Evolutionary conservation across 2,888 invertebrate genomes (phyloP).

Genomic region (Strigamia maritima): DNA sequence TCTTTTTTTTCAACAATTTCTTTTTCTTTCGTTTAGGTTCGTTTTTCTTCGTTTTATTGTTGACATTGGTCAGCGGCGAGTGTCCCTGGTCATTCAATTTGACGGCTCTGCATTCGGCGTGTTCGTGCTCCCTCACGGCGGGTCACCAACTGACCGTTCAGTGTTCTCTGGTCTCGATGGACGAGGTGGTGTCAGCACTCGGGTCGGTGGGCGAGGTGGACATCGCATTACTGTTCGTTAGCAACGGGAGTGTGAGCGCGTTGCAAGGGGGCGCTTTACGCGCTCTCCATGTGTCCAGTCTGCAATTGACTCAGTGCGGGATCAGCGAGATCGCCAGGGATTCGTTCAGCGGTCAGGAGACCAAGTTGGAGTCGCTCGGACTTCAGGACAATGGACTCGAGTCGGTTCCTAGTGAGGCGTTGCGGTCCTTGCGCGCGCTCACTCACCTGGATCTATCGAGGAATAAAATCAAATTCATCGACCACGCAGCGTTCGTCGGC

Average conservation of each 20-base stretch:
- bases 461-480: slow-evolving; percentile 69
- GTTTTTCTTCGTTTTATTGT: neutral
- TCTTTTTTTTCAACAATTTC: neutral
- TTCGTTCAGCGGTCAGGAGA: slow-evolving; percentile 67
- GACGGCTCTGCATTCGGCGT: slow-evolving; percentile 72
- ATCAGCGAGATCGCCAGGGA: slow-evolving; percentile 48
- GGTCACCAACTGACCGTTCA: slow-evolving; percentile 60
- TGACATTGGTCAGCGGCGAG: slow-evolving; percentile 52
- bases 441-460: slow-evolving; percentile 79
- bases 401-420: slow-evolving; percentile 71
- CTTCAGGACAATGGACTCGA: slow-evolving; percentile 61
- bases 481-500: slow-evolving; percentile 71
- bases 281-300: slow-evolving; percentile 50
- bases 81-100: slow-evolving; percentile 82
- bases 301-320: slow-evolving; percentile 50
- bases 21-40: neutral
- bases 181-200: slow-evolving; percentile 64
- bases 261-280: slow-evolving; percentile 63
- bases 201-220: slow-evolving; percentile 51
- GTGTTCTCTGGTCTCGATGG: slow-evolving; percentile 45
- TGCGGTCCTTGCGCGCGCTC: slow-evolving; percentile 66
- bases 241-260: slow-evolving; percentile 70
- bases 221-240: slow-evolving; percentile 83
- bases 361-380: slow-evolving; percentile 74
- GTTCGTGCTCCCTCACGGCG: slow-evolving; percentile 52